phyloP scores from a whole-genome alignment of 1,140 invertebrate genomes.

The Parasteatoda tepidariorum region DNA sequence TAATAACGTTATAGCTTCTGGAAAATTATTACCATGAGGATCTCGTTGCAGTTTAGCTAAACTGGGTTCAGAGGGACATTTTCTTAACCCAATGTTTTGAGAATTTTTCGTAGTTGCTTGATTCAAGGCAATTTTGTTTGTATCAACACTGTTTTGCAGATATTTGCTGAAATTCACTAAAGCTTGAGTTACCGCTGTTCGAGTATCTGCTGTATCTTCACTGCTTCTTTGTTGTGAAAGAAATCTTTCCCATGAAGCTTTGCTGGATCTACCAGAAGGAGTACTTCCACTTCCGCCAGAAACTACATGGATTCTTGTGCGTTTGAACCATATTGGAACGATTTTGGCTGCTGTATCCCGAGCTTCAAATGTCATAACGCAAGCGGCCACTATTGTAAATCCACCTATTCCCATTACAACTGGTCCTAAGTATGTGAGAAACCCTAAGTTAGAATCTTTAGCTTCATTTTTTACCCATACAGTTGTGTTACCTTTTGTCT shows the following conservation, averaged over 20 bases:
- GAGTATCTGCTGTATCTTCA: constrained; percentile 21
- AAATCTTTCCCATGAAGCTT: constrained; percentile 60
- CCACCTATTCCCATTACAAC: constrained; percentile 94
- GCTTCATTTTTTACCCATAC: constrained; percentile 56
- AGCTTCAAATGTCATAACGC: constrained; percentile 94
- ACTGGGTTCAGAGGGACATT: constrained; percentile 61
- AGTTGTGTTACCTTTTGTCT: constrained; percentile 49
- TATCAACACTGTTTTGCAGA: constrained; percentile 50
- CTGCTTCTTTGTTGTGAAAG: constrained; percentile 21
- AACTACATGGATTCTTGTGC: constrained; percentile 45
- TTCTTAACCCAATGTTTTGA: constrained; percentile 18
- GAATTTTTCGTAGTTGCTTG: background rate
- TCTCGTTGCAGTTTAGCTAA: constrained; percentile 29
- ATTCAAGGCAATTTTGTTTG: constrained; percentile 42
- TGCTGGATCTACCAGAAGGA: constrained; percentile 51
- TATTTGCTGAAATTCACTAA: constrained; percentile 58
- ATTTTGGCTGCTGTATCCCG: constrained; percentile 63
- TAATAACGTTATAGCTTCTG: constrained; percentile 34
- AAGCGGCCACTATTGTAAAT: constrained; percentile 91
- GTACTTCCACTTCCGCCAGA: constrained; percentile 49
- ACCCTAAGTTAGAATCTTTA: constrained; percentile 78
- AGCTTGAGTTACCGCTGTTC: constrained; percentile 53
- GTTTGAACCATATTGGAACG: constrained; percentile 56
- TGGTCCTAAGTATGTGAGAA: constrained; percentile 89
- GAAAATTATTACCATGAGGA: constrained; percentile 33